These are phyloP conservation scores for Dryoscopus gambensis DNA, from an alignment of 2,113 vertebrate species.

Conservation along the genomic window DNA sequence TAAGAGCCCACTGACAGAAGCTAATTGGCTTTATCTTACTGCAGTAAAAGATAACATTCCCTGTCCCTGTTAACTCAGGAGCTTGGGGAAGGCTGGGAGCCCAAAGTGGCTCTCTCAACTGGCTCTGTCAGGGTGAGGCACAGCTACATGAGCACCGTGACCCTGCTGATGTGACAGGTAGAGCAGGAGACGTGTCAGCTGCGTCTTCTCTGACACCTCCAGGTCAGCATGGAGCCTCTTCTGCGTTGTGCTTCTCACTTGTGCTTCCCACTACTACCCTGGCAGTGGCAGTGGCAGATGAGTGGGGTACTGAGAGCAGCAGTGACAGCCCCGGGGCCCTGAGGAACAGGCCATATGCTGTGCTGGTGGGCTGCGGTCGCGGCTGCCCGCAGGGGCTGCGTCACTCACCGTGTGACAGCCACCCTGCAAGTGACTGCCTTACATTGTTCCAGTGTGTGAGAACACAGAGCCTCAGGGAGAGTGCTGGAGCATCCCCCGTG, in stretches of 20 bases:
- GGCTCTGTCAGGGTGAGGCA: background rate
- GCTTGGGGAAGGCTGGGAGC: background rate
- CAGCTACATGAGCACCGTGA: background rate
- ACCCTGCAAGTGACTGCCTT: background rate
- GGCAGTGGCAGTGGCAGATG: background rate
- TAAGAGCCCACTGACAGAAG: background rate
- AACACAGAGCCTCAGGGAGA: background rate
- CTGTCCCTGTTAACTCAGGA: background rate
- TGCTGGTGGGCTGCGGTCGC: background rate
- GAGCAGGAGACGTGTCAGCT: background rate
- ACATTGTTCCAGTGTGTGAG: background rate
- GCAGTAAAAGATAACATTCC: background rate
- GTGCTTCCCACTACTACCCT: background rate
- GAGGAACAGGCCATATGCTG: background rate
- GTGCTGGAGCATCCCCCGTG: background rate
- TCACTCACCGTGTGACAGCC: accelerated
- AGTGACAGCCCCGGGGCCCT: background rate
- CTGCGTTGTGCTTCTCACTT: background rate
- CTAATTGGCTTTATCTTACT: background rate
- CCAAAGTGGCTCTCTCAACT: accelerated
- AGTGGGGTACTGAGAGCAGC: background rate
- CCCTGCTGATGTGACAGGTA: background rate
- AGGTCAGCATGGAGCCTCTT: background rate
- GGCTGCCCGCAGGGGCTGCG: accelerated
- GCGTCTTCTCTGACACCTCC: background rate